Base-by-base conservation (phyloP, 2,888 invertebrate species). In the Rhingia rostrata region DNA sequence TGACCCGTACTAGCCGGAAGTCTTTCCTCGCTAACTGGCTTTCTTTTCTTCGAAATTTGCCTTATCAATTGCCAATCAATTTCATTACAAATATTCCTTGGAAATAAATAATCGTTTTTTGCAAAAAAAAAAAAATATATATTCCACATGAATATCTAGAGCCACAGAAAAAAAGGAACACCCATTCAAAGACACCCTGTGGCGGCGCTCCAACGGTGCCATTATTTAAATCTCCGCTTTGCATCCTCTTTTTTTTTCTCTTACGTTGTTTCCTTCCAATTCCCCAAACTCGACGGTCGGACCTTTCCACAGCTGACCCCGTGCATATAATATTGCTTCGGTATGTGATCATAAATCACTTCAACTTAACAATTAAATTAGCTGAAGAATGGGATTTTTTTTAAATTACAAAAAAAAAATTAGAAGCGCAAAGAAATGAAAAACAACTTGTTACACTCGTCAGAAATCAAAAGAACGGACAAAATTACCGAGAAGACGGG, bases 381-480 rank as follows among this genome's bases (percentile, higher is more conserved):
- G 84, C 70, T 66, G 64, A 79, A 80, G 74, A 84, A 80, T 80
- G 80, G 70, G 70, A 80, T 80, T 83, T 77, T 33, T 32, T 67
- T 53, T 9, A 73, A 51, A 72, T 54, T 60, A 54, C 7, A 60
- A 37, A 14, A 41, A 32, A 32, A 43, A 32, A 51, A 60, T 7
- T 39, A 35, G 3, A 6, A 49, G 56, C n/a, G 73, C 35, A 30
- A 43, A 53, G 63, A 32, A 66, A 69, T 69, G 73, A 53, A 74
- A 80, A 80, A 74, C 79, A 80, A 84, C 84, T 80, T 84, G 84
- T 84, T 84, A 66, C 70, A 75, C 70, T 70, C 84, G 66, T 70
- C 80, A 69, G 66, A 35, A 51, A 56, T 30, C 53, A 53, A 51
- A 61, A 61, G 47, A 63, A 53, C 35, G 53, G 32, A 47, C 45